Base-by-base conservation (phyloP, 2,888 invertebrate species). In the Nymphalis polychloros region DNA sequence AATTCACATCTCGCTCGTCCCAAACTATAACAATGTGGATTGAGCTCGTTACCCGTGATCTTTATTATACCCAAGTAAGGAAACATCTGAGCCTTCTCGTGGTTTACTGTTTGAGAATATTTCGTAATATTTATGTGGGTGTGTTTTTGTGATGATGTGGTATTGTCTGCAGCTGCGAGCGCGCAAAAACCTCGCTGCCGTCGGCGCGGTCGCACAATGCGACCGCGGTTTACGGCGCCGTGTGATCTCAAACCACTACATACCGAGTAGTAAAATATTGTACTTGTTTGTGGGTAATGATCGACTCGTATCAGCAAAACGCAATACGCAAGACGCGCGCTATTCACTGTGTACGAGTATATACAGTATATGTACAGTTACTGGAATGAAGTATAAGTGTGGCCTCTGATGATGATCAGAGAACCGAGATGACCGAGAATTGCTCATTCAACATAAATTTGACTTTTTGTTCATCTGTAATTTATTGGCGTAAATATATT, bases 111-210 rank as follows among this genome's bases (percentile, higher is more conserved):
- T 19, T 19, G 19, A 41, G 41, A 10, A 19, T 57, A 57, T 57
- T 41, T 57, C n/a, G 57, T 57, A 57, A 57, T 57, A 57, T 57
- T 41, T 41, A 41, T 41, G 57, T 19, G 16, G 35, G 55, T 35
- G 55, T 19, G 57, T 41, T 55, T 55, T 55, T 57, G 57, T 19
- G 47, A n/a, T 48, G 61, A 66, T 53, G 60, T 50, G 19, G 61
- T 61, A 66, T 66, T 66, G 66, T 67, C 66, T 55, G 61, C 48
- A 23, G 66, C 46, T 55, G 66, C 49, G 49, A 19, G 19, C 49
- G 49, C 52, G 55, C 66, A 67, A 61, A 67, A 67, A 65, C 59
- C 17, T 20, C 57, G 20, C 35, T 59, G 64, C 59, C 59, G 60
- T 46, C 27, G 41, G 19, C 41, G 50, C 50, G 50, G 49, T 41